A percentile compares a stretch with the other conserved stretches of the same genome.
phyloP scores from a whole-genome alignment of 1,140 invertebrate genomes.

The Drosophila littoralis region DNA sequence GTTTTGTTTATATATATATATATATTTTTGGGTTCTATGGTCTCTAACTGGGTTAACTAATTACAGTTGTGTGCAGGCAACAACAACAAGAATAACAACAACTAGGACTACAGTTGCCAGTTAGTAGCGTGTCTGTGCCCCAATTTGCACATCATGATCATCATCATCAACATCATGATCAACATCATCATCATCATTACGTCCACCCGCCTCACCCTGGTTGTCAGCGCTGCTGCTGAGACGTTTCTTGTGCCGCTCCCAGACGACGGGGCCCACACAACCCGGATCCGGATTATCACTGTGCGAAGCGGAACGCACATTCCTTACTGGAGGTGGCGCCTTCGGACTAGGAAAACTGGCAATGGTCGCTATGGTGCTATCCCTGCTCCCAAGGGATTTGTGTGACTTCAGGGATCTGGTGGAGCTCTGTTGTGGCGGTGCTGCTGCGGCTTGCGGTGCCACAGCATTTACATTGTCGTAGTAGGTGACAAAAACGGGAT shows the following conservation, averaged over 20 bases:
- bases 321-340: slow-evolving; percentile 57
- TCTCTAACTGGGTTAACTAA: slow-evolving; percentile 49
- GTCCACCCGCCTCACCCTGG: slow-evolving; percentile 73
- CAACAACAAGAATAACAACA: slow-evolving; percentile 27
- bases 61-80: slow-evolving; percentile 59
- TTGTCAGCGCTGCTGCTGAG: slow-evolving; percentile 73
- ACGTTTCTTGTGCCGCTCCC: slow-evolving; percentile 88
- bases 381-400: slow-evolving; percentile 51
- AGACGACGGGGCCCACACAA: slow-evolving; percentile 92
- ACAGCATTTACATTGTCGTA: slow-evolving; percentile 87
- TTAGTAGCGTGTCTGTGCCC: slow-evolving; percentile 71
- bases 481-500: slow-evolving; percentile 89
- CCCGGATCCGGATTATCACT: slow-evolving; percentile 88
- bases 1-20: neutral
- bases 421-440: slow-evolving; percentile 46
- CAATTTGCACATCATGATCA: slow-evolving; percentile 60
- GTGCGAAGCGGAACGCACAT: slow-evolving; percentile 70
- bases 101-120: slow-evolving; percentile 69
- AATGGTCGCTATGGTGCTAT: slow-evolving; percentile 73
- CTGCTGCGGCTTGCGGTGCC: slow-evolving; percentile 24
- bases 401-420: slow-evolving; percentile 56
- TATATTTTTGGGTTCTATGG: slow-evolving; percentile 4
- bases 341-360: slow-evolving; percentile 80
- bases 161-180: slow-evolving; percentile 52
- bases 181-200: slow-evolving; percentile 24